Evolutionary conservation across 2,888 invertebrate genomes (phyloP), one percentile per base, ranked within the genome.

Genomic region (Helobdella robusta): DNA sequence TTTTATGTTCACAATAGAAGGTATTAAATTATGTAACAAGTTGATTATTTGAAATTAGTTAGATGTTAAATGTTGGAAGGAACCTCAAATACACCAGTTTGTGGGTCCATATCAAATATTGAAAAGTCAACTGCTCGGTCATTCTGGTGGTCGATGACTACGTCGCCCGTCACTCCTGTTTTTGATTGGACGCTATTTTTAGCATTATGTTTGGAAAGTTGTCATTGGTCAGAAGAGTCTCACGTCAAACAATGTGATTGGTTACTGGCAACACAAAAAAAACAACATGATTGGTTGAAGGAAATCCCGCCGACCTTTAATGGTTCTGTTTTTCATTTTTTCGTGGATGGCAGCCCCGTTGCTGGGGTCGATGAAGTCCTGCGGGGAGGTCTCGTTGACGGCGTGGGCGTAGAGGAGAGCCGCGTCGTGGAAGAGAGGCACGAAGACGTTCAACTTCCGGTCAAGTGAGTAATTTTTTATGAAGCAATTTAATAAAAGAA

Each of bases 341-440:
- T 44, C 52, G 15, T 61, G 61, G 32, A 66, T 54, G 60, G 35
- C 34, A 35, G 61, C 35, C 11, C 66, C 66, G 34, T 66, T 50
- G 6, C 32, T 28, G 3, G 61, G 56, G 34, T 72, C 60, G 20
- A 15, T 20, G 4, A 40, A 54, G 73, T 73, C 81, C n/a, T n/a
- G n/a, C 23, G 74, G 76, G 59, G 92, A 81, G 46, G 89, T 89
- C 70, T 89, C 87, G 75, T 91, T 91, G 4, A 94, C 82, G 0
- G 91, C 91, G 66, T 88, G 83, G 0, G 90, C 88, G 78, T 92
- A 94, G 35, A 94, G 84, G 0, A 92, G 82, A 20, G 94, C 89
- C 0, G 92, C 91, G 74, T 95, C 93, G 80, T 92, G 91, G 80
- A 94, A 89, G 89, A 60, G 36, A 18, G 35, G 30, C 25, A 62